Evolutionary conservation across 2,797 vertebrate genomes (phyloP), one percentile per base, ranked within the genome.

Genomic region (Scyliorhinus canicula): DNA sequence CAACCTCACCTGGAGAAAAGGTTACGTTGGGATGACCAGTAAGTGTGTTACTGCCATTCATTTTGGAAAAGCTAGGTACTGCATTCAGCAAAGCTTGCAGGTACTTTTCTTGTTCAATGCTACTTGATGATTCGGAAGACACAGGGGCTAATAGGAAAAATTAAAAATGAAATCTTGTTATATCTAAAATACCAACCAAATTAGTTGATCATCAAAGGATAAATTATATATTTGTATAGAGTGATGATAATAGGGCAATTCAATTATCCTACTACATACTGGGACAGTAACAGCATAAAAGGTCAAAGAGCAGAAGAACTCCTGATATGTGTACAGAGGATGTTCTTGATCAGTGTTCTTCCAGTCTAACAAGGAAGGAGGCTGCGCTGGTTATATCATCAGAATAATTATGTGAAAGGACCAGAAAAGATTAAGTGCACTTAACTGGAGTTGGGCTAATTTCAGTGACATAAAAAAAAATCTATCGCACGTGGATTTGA

Each of bases 61-160:
- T 97, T 97, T 98, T 99, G 97, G 98, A 98, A 97, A 98, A 98
- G 96, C 98, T 95, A 44, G 99, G 99, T 96, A 99, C 98, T 95
- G 98, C 98, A 96, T 97, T 98, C 95, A 99, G 97, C 96, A 99
- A 98, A 95, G 99, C 98, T 96, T 99, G 99, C 24, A 99, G 98
- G 96, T 99, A 99, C 95, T 99, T 99, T 95, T 99, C 99, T 96
- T 99, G 99, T 96, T 99, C 99, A 95, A 99, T 98, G 96, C 98
- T 99, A 97, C 98, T 99, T 96, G 99, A 99, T 1, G 98, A 99
- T 95, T 99, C 99, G 12, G 99, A 98, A 0, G 98, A 98, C 95
- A 98, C 96, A 47, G 98, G 98, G 95, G 97, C 98, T 99, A 95
- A 93, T 95, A 44, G 47, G 4, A 52, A 94, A 31, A 52, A 94